phyloP scores from a whole-genome alignment of 1,140 invertebrate species.

The Dinothrombium tinctorium region DNA sequence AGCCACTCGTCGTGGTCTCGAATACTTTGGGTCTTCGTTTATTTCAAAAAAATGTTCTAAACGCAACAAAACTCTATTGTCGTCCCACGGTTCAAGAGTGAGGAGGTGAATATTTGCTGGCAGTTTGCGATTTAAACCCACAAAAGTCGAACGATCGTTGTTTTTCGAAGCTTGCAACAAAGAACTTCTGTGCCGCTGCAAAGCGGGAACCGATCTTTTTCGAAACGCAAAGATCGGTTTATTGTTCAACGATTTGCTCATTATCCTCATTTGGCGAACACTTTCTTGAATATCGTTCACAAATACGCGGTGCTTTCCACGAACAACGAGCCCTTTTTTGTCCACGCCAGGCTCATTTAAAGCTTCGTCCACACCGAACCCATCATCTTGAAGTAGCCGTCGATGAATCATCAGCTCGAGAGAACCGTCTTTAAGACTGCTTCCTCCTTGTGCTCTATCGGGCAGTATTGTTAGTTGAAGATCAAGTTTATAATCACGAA shows the following conservation, averaged over 20 bases:
- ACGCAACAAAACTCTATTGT: slow-evolving; percentile 39
- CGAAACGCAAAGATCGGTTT: slow-evolving; percentile 7
- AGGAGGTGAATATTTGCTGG: slow-evolving; percentile 61
- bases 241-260: slow-evolving; percentile 7
- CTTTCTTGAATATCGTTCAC: slow-evolving; percentile 18
- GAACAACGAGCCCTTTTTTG: slow-evolving; percentile 46
- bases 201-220: slow-evolving; percentile 6
- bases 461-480: slow-evolving; percentile 36
- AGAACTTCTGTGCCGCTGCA: neutral
- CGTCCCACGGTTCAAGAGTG: slow-evolving; percentile 59
- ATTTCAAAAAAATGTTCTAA: slow-evolving; percentile 67
- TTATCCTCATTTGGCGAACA: slow-evolving; percentile 8
- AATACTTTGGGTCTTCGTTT: slow-evolving; percentile 30
- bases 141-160: slow-evolving; percentile 21
- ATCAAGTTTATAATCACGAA: slow-evolving; percentile 17
- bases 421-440: slow-evolving; percentile 25
- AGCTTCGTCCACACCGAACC: slow-evolving; percentile 72
- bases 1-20: slow-evolving; percentile 26
- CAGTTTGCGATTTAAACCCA: slow-evolving; percentile 26
- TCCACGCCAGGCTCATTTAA: slow-evolving; percentile 46
- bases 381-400: slow-evolving; percentile 60
- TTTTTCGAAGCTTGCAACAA: too few relatives aligned
- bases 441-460: slow-evolving; percentile 29
- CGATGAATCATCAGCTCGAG: slow-evolving; percentile 48
- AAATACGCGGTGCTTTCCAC: slow-evolving; percentile 37